Evolutionary conservation across 2,797 vertebrate genomes (phyloP), one percentile per base, ranked within the genome.

Genomic region (Tiaroga cobitis): DNA sequence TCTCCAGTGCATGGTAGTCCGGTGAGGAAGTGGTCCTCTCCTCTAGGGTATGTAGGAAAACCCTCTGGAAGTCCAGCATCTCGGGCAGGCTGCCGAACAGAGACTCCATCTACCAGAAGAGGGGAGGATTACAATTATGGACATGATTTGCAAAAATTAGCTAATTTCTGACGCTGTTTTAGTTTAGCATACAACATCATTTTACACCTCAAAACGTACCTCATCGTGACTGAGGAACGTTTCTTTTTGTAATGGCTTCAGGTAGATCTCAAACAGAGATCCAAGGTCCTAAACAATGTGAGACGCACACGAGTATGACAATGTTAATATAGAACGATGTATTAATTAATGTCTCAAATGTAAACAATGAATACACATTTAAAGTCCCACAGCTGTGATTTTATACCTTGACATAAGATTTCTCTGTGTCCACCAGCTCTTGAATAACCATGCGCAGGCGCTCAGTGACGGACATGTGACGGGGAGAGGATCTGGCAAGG

Each of bases 1-100:
- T 96, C 90, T 98, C 96, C 88, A 97, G 93, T 39, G 87, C 89
- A 88, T 92, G 95, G 84, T 97, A 95, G 92, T 98, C 93, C 0
- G 96, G 96, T 68, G 96, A 96, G 5, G 94, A 95, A 1, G 95
- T 93, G 91, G 97, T 96, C 61, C 95, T 96, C 61, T 98, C 97
- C 90, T 99, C 97, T 88, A 99, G 92, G 0, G 97, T 98, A 89
- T 98, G 97, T 74, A 99, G 93, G 86, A 99, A 99, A 61, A 98
- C 96, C 87, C 95, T 97, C 91, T 99, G 97, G 91, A 99, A 99
- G 89, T 98, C 96, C 88, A 98, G 90, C 97, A 99, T 98, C 93
- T 97, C 96, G 0, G 97, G 97, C 85, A 99, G 92, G 63, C 97
- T 97, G 77, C 97, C 98, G 0, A 99, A 99, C 90, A 99, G 90